Base-by-base conservation (phyloP, 1,140 invertebrate genomes). In the Eumaeus atala region DNA sequence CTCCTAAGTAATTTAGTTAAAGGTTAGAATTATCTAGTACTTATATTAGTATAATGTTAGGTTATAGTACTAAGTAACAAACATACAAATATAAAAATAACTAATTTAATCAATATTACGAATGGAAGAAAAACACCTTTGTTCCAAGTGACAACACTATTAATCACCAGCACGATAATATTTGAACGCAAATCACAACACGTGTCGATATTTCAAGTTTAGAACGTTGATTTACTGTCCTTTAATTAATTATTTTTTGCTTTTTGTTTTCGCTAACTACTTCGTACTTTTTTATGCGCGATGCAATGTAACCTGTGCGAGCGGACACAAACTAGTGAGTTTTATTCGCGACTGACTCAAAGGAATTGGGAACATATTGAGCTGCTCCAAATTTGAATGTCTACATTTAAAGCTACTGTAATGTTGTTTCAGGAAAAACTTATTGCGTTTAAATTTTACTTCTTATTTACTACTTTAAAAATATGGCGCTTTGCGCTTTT, bases 301-400 rank as follows among this genome's bases (percentile, higher is more conserved):
- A 47, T 54, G 14, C 59, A 69, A 66, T 72, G 62, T 60, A 64
- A 67, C 51, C 28, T 33, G 18, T 40, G 63, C 67, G 66, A 51
- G 49, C 66, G 60, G 54, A 61, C 61, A 62, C 64, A 68, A 59
- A 76, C 74, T 76, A 70, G 54, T 61, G 61, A 49, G 54, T 65
- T 64, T 64, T 68, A 61, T 66, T 64, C 61, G 62, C 58, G 60
- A 56, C 53, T 59, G 52, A 55, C 56, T 58, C 57, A 47, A 21
- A 50, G 48, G 47, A 40, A 49, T 52, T 58, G 36, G 47, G 49
- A 47, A 62, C 37, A 47, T 40, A 33, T 56, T 21, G 64, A 66
- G 60, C 48, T 35, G 48, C 10, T 28, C 21, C 48, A 48, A 44
- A 56, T 48, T 48, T 36, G 21, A 56, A 49, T 44, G 18, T 54